Base-by-base conservation (phyloP, 1,140 invertebrate genomes). In the Aleiodes sp. region DNA sequence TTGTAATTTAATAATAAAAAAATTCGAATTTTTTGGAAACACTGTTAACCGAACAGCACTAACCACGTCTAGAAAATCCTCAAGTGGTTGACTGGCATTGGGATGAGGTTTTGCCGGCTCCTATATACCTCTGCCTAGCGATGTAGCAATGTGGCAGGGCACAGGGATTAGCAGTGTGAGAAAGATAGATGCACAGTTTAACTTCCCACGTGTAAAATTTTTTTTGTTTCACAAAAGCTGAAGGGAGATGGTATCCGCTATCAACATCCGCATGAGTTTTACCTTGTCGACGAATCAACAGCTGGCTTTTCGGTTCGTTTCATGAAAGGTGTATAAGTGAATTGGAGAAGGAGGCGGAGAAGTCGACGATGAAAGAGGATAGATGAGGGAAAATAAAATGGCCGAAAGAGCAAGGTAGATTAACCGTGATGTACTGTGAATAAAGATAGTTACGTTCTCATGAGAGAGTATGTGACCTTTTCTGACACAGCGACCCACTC, bases 401-500 rank as follows among this genome's bases (percentile, higher is more conserved):
- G 4, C 24, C 26, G 28, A 39, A 52, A 28, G 16, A 19, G 19
- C 10, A 62, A 61, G 37, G 66, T 8, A 33, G 31, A 10, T 33
- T 33, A 14, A 2, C 28, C 9, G 28, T 4, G 1, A 31, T 43
- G 28, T 4, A 6, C 21, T 12, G 10, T 31, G 46, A 52, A 26
- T 24, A 29, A 28, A 71, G 65, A 75, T 65, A 59, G 46, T 35
- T 43, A 65, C 75, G 70, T 75, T 79, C 76, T 71, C 75, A 65
- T 65, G 33, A 56, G 71, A 72, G 74, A 76, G 73, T 76, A 82
- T 80, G 77, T 85, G 82, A 86, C 83, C 73, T 84, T 82, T 79
- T 72, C 73, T 85, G 84, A 85, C 85, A 85, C 82, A 86, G 75
- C 85, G 85, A 86, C 85, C 85, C 84, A 86, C 82, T 83, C 78